These are phyloP conservation scores for Eupithecia insigniata DNA, from an alignment of 2,888 invertebrate genomes.

Conservation along the genomic window DNA sequence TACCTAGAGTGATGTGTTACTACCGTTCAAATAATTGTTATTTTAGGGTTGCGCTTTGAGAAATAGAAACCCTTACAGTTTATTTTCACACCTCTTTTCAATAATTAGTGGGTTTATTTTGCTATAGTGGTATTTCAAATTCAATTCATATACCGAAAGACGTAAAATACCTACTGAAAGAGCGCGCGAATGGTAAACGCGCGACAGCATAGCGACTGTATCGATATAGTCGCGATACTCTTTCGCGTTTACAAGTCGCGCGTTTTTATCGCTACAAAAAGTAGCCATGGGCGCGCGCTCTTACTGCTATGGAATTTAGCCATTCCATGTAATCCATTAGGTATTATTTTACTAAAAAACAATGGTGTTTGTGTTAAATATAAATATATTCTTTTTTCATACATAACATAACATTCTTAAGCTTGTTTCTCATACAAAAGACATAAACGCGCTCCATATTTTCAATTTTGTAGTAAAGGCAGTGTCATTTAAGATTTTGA, in stretches of 20 bases:
- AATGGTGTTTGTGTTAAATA: not conserved
- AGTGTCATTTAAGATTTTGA: too few species aligned
- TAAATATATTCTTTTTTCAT: not conserved
- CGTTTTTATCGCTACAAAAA: too few species aligned
- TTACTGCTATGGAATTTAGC: too few species aligned
- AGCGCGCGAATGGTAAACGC: too few species aligned
- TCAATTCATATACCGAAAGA: too few species aligned
- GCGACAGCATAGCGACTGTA: too few species aligned
- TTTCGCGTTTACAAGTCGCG: too few species aligned
- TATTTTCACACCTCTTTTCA: not conserved
- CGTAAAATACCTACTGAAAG: not conserved
- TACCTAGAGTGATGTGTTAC: not conserved
- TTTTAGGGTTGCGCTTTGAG: not conserved
- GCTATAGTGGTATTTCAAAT: too few species aligned
- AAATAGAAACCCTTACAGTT: not conserved
- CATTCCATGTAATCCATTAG: not conserved
- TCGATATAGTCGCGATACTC: too few species aligned
- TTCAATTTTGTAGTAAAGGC: too few species aligned
- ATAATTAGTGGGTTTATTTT: too few species aligned
- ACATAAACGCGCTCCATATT: not conserved
- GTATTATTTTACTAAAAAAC: not conserved
- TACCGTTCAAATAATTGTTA: not conserved
- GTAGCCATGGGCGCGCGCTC: too few species aligned
- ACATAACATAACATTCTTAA: not conserved
- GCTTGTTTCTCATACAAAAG: not conserved